Conservation (phyloP, 2,888 invertebrate genomes). For the Mythimna lalbum region DNA sequence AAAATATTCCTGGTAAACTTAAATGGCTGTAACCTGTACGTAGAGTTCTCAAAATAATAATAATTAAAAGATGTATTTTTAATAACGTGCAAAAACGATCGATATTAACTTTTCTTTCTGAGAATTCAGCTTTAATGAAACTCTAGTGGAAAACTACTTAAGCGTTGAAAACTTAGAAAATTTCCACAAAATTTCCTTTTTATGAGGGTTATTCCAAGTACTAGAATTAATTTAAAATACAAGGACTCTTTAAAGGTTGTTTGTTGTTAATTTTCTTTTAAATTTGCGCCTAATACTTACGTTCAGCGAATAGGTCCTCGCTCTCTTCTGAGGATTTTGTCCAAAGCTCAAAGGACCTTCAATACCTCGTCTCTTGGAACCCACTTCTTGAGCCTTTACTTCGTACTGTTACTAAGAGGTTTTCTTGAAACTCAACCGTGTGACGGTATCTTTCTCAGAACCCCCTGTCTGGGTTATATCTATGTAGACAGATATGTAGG, state of each 20-base stretch:
- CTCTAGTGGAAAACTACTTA: conserved; percentile 18
- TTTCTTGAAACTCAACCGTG: conserved; percentile 61
- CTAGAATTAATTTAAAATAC: not conserved
- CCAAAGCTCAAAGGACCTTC: conserved; percentile 26
- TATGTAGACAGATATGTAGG: conserved; percentile 37
- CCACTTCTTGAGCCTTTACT: conserved; percentile 47
- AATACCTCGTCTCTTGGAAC: conserved; percentile 44
- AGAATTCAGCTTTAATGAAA: conserved; percentile 35
- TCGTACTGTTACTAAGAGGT: conserved; percentile 68
- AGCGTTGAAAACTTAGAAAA: conserved; percentile 18
- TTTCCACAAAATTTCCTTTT: conserved; percentile 11
- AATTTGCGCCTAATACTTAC: not conserved
- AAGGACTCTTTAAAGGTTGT: not conserved
- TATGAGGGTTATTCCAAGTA: conserved; percentile 12
- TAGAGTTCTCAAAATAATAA: too few species aligned
- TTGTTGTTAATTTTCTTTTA: not conserved
- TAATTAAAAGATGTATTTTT: too few species aligned
- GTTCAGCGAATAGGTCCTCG: conserved; percentile 9
- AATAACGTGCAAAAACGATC: not conserved
- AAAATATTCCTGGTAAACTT: too few species aligned
- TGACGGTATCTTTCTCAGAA: conserved; percentile 65
- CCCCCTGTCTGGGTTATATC: conserved; percentile 45
- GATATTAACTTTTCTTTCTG: conserved; percentile 34
- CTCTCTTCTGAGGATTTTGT: conserved; percentile 27
- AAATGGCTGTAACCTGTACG: too few species aligned